A percentile compares a stretch with the other conserved stretches of the same genome.
These are phyloP conservation scores for Drosophila subobscura DNA, from an alignment of 1,140 invertebrate species.

Conservation along the genomic window DNA sequence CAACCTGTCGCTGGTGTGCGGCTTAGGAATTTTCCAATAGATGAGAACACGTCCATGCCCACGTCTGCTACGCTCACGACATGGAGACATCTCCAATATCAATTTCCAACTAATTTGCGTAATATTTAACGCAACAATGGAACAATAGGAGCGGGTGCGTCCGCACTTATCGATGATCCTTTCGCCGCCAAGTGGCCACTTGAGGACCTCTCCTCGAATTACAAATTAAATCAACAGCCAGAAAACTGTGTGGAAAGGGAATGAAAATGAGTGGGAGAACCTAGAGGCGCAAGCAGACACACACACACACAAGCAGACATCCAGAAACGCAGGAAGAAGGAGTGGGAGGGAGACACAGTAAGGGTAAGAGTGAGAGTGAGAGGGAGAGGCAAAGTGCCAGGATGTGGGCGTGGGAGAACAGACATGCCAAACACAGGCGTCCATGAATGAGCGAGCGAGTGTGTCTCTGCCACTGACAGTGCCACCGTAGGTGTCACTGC, in stretches of 20 bases:
- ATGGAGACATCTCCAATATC: conserved; percentile 68
- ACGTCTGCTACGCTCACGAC: conserved; percentile 53
- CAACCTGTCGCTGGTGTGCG: conserved; percentile 64
- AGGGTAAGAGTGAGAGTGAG: not conserved
- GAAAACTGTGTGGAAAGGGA: conserved; percentile 45
- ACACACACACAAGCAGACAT: not conserved
- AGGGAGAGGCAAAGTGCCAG: conserved; percentile 20
- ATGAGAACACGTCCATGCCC: conserved; percentile 42
- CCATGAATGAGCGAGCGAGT: conserved; percentile 30
- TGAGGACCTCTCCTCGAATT: conserved; percentile 72
- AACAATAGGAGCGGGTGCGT: conserved; percentile 3
- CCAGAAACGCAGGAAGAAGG: too few species aligned
- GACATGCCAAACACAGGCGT: conserved; percentile 65
- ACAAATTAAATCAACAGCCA: conserved; percentile 79
- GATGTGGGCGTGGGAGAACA: conserved; percentile 52
- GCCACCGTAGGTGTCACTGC: conserved; percentile 20
- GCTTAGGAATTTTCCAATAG: conserved; percentile 62
- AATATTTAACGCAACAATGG: conserved; percentile 58
- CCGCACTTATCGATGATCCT: conserved; percentile 45
- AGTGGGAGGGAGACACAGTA: not conserved
- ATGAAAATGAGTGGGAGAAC: conserved; percentile 16
- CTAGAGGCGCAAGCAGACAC: conserved; percentile 8
- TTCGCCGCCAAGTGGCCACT: conserved; percentile 52
- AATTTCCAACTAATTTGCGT: conserved; percentile 77
- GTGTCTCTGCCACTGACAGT: conserved; percentile 5